A percentile compares a stretch with the other conserved stretches of the same genome.
Conservation (phyloP, 2,113 vertebrate species). For the Phocoena phocoena region DNA sequence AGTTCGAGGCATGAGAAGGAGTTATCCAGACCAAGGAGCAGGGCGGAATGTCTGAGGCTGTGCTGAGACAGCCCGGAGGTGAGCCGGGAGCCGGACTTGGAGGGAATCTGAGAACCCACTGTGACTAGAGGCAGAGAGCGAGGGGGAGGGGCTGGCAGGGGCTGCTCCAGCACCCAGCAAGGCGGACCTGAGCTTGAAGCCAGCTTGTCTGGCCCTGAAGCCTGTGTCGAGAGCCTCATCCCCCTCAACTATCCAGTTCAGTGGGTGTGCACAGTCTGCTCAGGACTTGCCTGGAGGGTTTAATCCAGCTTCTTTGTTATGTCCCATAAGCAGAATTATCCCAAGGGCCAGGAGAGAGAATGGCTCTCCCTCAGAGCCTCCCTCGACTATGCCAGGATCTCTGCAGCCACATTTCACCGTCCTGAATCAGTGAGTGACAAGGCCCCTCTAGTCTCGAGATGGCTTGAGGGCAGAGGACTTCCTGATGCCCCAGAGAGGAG, state of each 20-base stretch:
- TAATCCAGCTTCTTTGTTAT: background rate
- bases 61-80: background rate
- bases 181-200: conserved; percentile 36
- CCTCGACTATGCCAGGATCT: background rate
- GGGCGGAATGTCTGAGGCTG: accelerated
- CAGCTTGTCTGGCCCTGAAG: background rate
- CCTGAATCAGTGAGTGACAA: background rate
- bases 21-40: background rate
- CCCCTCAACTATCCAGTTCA: background rate
- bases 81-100: accelerated
- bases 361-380: background rate
- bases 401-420: background rate
- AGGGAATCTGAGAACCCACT: background rate
- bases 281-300: background rate
- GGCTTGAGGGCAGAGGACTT: background rate
- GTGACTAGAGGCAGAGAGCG: background rate
- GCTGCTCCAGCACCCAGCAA: conserved; percentile 22
- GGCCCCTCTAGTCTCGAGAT: background rate
- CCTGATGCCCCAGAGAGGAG: background rate
- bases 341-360: background rate
- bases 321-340: background rate
- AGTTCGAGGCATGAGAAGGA: background rate
- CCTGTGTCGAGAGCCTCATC: conserved; percentile 20
- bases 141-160: background rate
- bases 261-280: background rate